These are phyloP conservation scores for Anolis apletophallus DNA, from an alignment of 2,797 vertebrate genomes.

Conservation along the genomic window DNA sequence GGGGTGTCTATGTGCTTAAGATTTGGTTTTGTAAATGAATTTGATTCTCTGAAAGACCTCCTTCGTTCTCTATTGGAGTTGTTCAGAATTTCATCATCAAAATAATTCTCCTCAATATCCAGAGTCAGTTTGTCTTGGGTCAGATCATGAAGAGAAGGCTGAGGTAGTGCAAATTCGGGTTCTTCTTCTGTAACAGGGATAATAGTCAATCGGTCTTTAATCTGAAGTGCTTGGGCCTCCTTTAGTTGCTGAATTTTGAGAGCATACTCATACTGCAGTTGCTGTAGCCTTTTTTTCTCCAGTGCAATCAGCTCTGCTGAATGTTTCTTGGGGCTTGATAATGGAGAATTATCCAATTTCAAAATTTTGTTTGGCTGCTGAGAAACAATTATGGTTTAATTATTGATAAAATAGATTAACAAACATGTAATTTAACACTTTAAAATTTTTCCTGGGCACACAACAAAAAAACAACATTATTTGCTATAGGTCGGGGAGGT, in stretches of 20 bases:
- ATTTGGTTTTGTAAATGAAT: constrained; percentile 93
- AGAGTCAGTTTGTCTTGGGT: constrained; percentile 95
- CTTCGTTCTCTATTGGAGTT: constrained; percentile 79
- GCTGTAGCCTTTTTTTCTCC: constrained; percentile 91
- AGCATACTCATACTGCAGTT: constrained; percentile 94
- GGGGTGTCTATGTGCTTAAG: constrained; percentile 85
- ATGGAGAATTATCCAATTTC: constrained; percentile 79
- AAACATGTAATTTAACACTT: constrained; percentile 7
- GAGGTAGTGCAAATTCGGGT: constrained; percentile 84
- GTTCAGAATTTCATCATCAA: constrained; percentile 83
- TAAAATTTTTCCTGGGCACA: constrained; percentile 17
- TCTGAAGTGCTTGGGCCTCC: constrained; percentile 87
- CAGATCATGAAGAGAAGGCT: constrained; percentile 95
- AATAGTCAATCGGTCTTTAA: constrained; percentile 75
- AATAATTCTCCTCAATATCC: constrained; percentile 87
- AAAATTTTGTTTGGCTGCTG: constrained; percentile 85
- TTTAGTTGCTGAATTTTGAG: constrained; percentile 96
- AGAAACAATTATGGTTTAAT: constrained; percentile 49
- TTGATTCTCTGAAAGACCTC: constrained; percentile 90
- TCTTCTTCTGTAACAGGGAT: constrained; percentile 74
- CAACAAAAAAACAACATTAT: constrained; percentile 23
- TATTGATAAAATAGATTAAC: constrained; percentile 23
- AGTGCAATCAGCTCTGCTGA: constrained; percentile 91
- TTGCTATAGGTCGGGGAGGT: background rate
- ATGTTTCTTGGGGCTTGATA: constrained; percentile 83